Percentiles rank a stretch among this genome's conserved stretches.
Conservation (phyloP, 2,797 vertebrate genomes). For the Lacerta bilineata region DNA sequence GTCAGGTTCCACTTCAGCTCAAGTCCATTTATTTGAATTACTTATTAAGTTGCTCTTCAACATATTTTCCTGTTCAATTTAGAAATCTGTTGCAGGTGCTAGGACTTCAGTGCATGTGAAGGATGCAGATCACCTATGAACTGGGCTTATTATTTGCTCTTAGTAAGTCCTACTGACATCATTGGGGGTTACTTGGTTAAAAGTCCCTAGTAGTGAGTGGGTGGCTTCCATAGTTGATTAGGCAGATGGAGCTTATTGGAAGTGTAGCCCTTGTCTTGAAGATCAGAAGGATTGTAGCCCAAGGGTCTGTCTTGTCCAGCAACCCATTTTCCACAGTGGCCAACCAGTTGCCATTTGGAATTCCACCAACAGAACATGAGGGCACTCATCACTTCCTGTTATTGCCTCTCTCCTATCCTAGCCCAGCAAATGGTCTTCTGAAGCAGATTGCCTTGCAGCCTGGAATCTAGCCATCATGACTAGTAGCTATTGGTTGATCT, state of each 20-base stretch:
- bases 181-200: too few relatives aligned
- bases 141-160: too few relatives aligned
- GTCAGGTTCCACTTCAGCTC: neutral
- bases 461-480: neutral
- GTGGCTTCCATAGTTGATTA: neutral
- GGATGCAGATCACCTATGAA: too few relatives aligned
- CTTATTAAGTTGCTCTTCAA: neutral
- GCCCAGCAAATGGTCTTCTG: neutral
- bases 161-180: too few relatives aligned
- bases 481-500: neutral
- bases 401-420: too few relatives aligned
- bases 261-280: too few relatives aligned
- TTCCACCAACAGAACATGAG: too few relatives aligned
- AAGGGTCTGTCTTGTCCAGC: neutral
- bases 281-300: neutral
- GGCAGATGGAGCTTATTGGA: neutral
- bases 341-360: too few relatives aligned
- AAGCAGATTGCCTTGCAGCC: neutral
- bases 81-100: neutral
- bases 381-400: neutral
- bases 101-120: too few relatives aligned
- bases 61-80: slow-evolving; percentile 4
- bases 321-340: neutral
- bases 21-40: neutral
- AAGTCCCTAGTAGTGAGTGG: too few relatives aligned